Base-by-base conservation (phyloP, 2,113 vertebrate genomes). In the Atlantisia rogersi region DNA sequence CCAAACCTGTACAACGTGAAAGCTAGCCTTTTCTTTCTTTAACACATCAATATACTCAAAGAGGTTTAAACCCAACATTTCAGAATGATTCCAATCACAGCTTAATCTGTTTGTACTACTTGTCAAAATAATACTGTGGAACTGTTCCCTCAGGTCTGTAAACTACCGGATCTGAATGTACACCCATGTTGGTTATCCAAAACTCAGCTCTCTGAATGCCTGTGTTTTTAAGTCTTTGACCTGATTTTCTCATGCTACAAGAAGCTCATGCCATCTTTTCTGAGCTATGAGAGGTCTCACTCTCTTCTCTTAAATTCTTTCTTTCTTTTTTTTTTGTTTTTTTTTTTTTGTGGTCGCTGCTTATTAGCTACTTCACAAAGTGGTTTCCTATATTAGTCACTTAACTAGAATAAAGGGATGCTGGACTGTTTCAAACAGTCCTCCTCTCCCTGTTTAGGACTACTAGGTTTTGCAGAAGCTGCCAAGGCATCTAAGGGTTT, bases 401-500 rank as follows among this genome's bases (percentile, higher is more conserved):
- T 55, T 39, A 85, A 90, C 8, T 81, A 63, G 86, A 92, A 56
- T 48, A 35, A 82, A 79, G 14, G 16, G n/a, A 74, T 68, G 67
- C 28, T 46, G 39, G 74, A 88, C 53, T 64, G 42, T 56, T 93
- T 79, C 56, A 37, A 95, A 60, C 6, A 56, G 40, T 75, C 50
- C 35, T 82, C 31, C 62, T 58, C 53, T 82, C 88, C 52, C 60
- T 24, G 18, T 63, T 42, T 60, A 91, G n/a, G 78, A 67, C 24
- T 63, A 22, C 3, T 46, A 44, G 68, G 35, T 39, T 92, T 95
- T 91, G 53, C 70, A 94, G 90, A 73, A 96, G 80, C 82, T 86
- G 75, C 82, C 83, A 93, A 68, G 70, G 71, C n/a, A 88, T 90
- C 82, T 86, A 64, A 78, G 58, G 58, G 15, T 79, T 74, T 94